These are phyloP conservation scores for Delichon dasypus DNA, from an alignment of 2,797 vertebrate genomes.

Conservation along the genomic window DNA sequence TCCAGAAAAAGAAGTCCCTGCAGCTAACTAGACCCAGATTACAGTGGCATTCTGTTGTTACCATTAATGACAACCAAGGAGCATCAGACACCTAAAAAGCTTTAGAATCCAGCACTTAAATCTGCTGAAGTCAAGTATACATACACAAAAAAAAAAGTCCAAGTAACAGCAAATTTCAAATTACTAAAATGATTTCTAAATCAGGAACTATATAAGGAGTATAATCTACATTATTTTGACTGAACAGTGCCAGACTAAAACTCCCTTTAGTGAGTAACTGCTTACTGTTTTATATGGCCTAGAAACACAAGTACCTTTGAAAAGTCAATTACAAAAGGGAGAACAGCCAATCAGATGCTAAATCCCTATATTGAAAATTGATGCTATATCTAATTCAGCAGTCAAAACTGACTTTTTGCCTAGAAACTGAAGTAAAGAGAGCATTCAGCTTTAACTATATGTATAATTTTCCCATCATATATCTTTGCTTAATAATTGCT, in stretches of 20 bases:
- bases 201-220: neutral
- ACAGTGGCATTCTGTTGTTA: neutral
- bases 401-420: neutral
- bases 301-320: neutral
- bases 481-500: neutral
- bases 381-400: constrained; percentile 1
- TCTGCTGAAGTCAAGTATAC: neutral
- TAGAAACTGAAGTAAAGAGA: neutral
- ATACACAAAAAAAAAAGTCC: no score
- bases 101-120: neutral
- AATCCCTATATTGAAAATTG: neutral
- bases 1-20: constrained; percentile 7
- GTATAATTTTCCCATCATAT: neutral
- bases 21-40: neutral
- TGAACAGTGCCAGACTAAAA: neutral
- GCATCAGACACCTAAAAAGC: neutral
- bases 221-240: neutral
- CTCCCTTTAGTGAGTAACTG: neutral
- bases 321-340: neutral
- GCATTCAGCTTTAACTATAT: neutral
- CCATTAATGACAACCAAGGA: neutral
- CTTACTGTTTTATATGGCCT: neutral
- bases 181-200: neutral
- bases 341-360: constrained; percentile 9
- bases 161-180: neutral